Conservation (phyloP, 2,113 vertebrate genomes). For the Ailurus styani region DNA sequence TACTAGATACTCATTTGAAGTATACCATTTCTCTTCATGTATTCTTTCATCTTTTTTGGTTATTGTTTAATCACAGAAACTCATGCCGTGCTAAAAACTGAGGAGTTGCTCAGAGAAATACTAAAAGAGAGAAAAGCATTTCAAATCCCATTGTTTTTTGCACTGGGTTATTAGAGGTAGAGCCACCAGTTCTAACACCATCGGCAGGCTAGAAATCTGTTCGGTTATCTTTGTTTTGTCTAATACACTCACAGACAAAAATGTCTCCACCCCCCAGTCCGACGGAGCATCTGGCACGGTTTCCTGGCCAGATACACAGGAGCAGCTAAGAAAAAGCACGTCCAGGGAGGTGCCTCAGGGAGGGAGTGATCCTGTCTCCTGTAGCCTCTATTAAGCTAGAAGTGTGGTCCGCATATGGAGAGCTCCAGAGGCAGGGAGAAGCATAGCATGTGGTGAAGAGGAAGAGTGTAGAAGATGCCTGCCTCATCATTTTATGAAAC, state of each 20-base stretch:
- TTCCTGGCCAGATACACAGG: not conserved
- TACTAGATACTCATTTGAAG: slow-evolving; percentile 59
- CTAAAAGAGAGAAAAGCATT: not conserved
- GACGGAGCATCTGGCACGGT: not conserved
- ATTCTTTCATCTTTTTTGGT: not conserved
- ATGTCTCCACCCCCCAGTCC: not conserved
- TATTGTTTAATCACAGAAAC: not conserved
- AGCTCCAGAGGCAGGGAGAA: not conserved
- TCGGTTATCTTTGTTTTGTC: slow-evolving; percentile 37
- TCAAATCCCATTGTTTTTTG: not conserved
- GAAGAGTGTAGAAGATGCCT: not conserved
- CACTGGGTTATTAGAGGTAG: not conserved
- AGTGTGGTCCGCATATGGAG: not conserved
- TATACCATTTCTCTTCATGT: not conserved
- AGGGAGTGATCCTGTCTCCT: not conserved
- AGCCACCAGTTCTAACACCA: not conserved
- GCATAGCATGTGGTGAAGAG: not conserved
- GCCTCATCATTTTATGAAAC: not conserved
- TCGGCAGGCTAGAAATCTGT: not conserved
- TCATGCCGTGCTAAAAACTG: not conserved
- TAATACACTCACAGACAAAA: not conserved
- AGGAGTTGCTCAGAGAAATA: not conserved
- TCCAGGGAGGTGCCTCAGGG: not conserved
- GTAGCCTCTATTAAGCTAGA: not conserved
- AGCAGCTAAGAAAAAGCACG: not conserved